Evolutionary conservation across 2,888 invertebrate species (phyloP), one percentile per base, ranked within the genome.

Genomic region (Arge pagana): DNA sequence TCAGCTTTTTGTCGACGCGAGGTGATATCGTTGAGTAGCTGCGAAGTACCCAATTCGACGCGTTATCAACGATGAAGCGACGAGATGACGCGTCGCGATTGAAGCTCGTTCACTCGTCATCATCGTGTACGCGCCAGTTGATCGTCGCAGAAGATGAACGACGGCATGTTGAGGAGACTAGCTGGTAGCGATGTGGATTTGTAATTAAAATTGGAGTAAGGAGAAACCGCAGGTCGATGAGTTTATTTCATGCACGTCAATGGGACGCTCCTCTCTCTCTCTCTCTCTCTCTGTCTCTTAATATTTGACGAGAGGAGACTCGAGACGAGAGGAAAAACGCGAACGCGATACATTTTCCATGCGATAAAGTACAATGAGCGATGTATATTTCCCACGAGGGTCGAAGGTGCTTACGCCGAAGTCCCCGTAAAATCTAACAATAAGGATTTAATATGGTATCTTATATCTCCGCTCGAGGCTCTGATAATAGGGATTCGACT

Each of bases 401-500:
- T 58, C 49, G 48, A n/a, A n/a, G n/a, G 48, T 36, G 45, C 64
- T 62, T 65, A 63, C 60, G 64, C 59, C 48, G 48, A 41, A 50
- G 53, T 61, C 57, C 56, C 57, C 53, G 57, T 61, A 48, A 49
- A 48, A 54, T 62, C 55, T 60, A 67, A 74, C 71, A 74, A 72
- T 74, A 59, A 59, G 59, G 56, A 59, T 62, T 61, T 67, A 67
- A 72, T 70, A 68, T 57, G 62, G 65, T 68, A 64, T 59, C 66
- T 61, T 63, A 65, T 64, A 65, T 57, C 56, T 13, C 16, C 61
- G 56, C 58, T 72, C 68, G 68, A 72, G 68, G 62, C 66, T 61
- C 48, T 58, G 58, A 72, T 71, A 74, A 71, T 72, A 65, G 70
- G 61, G 56, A 60, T 50, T 60, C 56, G 54, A 56, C 62, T 59